These are phyloP conservation scores for Siniperca undulata DNA, from an alignment of 2,797 vertebrate species.

Conservation along the genomic window DNA sequence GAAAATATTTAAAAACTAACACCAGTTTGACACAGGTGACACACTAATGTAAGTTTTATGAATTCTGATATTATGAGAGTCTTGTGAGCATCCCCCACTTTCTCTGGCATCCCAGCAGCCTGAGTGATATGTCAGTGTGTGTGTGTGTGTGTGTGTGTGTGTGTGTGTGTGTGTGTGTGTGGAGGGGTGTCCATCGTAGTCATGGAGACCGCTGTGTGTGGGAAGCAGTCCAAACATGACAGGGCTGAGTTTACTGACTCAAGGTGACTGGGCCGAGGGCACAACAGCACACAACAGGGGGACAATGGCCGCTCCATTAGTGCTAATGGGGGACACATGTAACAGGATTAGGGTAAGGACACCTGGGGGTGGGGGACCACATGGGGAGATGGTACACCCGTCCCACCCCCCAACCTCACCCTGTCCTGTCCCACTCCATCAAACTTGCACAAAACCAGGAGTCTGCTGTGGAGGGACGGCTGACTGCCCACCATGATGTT, in stretches of 20 bases:
- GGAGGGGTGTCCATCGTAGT: slow-evolving; percentile 56
- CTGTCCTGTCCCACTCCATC: slow-evolving; percentile 61
- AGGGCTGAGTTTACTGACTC: slow-evolving; percentile 81
- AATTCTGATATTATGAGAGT: slow-evolving; percentile 6
- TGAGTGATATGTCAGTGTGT: slow-evolving; percentile 5
- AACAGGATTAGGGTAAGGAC: slow-evolving; percentile 83
- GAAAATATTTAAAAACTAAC: no score
- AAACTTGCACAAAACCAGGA: slow-evolving; percentile 57
- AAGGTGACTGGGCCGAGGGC: slow-evolving; percentile 76
- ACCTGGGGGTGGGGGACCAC: slow-evolving; percentile 82
- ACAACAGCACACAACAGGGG: slow-evolving; percentile 63
- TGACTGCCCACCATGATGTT: slow-evolving; percentile 34
- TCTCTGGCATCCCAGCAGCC: slow-evolving; percentile 17
- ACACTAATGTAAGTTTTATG: not conserved
- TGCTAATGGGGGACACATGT: slow-evolving; percentile 85
- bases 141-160: slow-evolving; percentile 8
- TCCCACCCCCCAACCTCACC: slow-evolving; percentile 21
- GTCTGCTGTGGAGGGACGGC: slow-evolving; percentile 11
- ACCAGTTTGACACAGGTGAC: not conserved
- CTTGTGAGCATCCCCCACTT: not conserved
- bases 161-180: slow-evolving; percentile 42
- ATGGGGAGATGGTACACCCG: slow-evolving; percentile 75
- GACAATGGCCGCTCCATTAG: slow-evolving; percentile 84
- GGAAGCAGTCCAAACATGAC: slow-evolving; percentile 85
- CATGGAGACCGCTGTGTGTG: slow-evolving; percentile 82